Percentiles rank a stretch among this genome's conserved stretches.
Conservation (phyloP, 92 coral and sea anemone species). For the Paramuricea clavata region DNA sequence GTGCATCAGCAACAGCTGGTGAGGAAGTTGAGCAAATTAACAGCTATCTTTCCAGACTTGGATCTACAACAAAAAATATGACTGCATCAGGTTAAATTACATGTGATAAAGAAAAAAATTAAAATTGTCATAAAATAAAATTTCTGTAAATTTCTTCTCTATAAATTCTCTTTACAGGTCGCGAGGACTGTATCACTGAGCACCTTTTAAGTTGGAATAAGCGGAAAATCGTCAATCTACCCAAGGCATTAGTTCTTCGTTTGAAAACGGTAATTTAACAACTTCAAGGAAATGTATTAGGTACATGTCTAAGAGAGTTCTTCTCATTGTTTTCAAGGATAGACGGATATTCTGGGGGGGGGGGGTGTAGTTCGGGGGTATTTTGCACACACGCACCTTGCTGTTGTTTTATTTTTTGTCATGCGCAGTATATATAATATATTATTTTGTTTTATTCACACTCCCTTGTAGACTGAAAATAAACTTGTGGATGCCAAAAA, state of each 20-base stretch:
- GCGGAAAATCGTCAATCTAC: slow-evolving; percentile 40
- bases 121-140: neutral
- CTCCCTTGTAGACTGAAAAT: slow-evolving; percentile 15
- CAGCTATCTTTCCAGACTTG: slow-evolving; percentile 65
- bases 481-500: slow-evolving; percentile 43
- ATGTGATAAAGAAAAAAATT: no score
- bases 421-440: neutral
- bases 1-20: slow-evolving; percentile 63
- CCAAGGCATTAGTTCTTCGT: slow-evolving; percentile 43
- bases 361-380: no score
- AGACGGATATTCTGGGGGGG: no score
- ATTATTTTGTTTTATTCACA: neutral
- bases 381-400: no score
- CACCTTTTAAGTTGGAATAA: slow-evolving; percentile 67
- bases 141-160: no score
- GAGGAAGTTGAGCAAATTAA: slow-evolving; percentile 73
- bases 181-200: slow-evolving; percentile 66
- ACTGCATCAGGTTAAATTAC: slow-evolving; percentile 63
- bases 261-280: slow-evolving; percentile 37
- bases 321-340: no score
- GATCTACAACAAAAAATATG: slow-evolving; percentile 67
- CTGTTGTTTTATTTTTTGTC: no score
- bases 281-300: neutral
- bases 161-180: neutral
- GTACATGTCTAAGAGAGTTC: no score